Percentiles rank a stretch among this genome's conserved stretches.
phyloP scores from a whole-genome alignment of 2,888 invertebrate genomes.

The Griposia aprilina region DNA sequence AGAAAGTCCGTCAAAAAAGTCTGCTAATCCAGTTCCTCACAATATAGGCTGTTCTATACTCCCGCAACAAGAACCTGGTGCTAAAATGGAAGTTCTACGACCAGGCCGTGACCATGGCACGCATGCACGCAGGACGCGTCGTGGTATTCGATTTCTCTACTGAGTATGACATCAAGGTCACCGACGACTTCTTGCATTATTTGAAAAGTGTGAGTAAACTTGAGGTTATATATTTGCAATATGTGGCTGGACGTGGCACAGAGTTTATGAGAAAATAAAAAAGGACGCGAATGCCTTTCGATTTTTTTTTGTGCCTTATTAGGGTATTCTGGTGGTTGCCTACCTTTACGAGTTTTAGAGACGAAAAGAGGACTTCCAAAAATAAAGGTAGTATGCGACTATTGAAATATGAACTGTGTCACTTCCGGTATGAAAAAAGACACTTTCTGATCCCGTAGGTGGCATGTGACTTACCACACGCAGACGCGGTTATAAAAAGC shows the following conservation, averaged over 20 bases:
- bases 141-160: slow-evolving; percentile 79
- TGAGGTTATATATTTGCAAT: not conserved
- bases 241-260: not conserved
- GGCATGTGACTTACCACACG: not conserved
- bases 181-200: slow-evolving; percentile 75
- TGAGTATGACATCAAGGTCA: slow-evolving; percentile 76
- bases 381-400: not conserved
- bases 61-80: slow-evolving; percentile 71
- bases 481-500: not conserved
- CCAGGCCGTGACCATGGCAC: slow-evolving; percentile 75
- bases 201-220: slow-evolving; percentile 75
- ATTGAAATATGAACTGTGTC: not conserved
- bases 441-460: not conserved
- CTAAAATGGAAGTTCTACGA: slow-evolving; percentile 81
- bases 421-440: not conserved
- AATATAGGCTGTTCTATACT: slow-evolving; percentile 75
- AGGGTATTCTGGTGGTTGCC: no score
- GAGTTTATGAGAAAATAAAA: not conserved
- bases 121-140: slow-evolving; percentile 76
- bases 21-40: not conserved
- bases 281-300: not conserved
- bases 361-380: no score
- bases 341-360: not conserved
- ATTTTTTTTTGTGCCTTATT: not conserved
- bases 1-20: not conserved